Evolutionary conservation across 2,113 vertebrate genomes (phyloP).

Genomic region (Gadus macrocephalus): DNA sequence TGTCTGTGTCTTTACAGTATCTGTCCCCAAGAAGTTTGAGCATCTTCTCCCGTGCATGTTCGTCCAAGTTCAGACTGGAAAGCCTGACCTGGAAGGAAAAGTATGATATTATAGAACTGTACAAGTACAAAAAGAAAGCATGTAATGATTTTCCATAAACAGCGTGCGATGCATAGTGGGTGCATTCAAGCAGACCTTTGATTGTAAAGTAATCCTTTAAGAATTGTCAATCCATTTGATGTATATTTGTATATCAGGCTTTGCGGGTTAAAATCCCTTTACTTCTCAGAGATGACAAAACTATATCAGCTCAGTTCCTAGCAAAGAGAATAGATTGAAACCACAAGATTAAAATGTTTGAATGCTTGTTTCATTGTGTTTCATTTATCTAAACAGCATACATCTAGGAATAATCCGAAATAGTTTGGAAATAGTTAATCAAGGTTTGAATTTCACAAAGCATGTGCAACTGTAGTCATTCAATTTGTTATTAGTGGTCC

Average conservation of each 20-base stretch:
- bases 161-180: background rate
- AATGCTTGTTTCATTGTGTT: background rate
- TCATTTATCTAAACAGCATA: too few relatives aligned
- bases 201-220: background rate
- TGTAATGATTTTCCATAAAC: background rate
- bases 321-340: constrained; percentile 13
- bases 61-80: constrained; percentile 87
- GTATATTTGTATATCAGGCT: constrained; percentile 8
- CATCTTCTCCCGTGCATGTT: constrained; percentile 89
- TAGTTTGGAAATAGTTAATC: too few relatives aligned
- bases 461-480: too few relatives aligned
- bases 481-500: too few relatives aligned
- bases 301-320: constrained; percentile 15
- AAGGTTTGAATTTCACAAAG: too few relatives aligned
- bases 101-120: background rate
- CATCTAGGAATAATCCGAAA: too few relatives aligned
- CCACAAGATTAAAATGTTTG: background rate
- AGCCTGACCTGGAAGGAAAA: constrained; percentile 78
- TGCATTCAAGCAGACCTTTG: background rate
- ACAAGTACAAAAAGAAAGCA: background rate
- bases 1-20: constrained; percentile 80
- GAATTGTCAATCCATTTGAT: background rate
- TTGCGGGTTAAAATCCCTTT: constrained; percentile 29
- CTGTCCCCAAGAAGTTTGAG: constrained; percentile 83
- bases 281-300: constrained; percentile 24